A percentile compares a stretch with the other conserved stretches of the same genome.
phyloP scores from a whole-genome alignment of 1,140 invertebrate genomes.

The Penaeus indicus region DNA sequence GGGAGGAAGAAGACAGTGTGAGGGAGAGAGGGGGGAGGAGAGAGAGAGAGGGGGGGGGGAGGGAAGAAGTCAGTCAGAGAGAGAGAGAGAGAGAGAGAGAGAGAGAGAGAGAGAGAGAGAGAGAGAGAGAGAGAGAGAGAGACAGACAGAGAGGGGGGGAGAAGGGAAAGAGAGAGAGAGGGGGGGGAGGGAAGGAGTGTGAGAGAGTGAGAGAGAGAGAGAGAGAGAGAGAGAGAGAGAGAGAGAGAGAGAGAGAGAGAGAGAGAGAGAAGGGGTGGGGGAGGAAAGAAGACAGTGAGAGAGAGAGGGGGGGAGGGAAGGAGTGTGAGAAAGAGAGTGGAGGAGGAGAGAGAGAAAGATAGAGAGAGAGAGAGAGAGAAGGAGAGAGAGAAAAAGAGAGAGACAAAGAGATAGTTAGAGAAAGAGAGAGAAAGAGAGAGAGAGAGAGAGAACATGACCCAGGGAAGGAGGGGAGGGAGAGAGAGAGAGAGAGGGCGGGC shows the following conservation, averaged over 20 bases:
- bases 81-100: too few species aligned
- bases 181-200: background rate
- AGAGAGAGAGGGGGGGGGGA: too few species aligned
- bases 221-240: background rate
- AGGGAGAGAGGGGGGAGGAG: too few species aligned
- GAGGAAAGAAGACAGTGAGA: background rate
- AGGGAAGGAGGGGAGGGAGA: background rate
- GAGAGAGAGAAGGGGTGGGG: background rate
- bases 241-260: background rate
- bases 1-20: too few species aligned
- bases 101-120: too few species aligned
- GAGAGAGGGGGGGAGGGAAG: background rate
- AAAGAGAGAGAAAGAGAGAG: background rate
- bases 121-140: too few species aligned
- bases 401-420: background rate
- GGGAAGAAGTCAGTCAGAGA: too few species aligned
- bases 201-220: background rate
- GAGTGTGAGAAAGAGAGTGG: background rate
- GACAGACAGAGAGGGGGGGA: too few species aligned
- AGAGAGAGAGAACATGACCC: background rate
- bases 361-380: background rate
- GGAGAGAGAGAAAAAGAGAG: background rate
- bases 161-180: too few species aligned
- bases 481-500: too few species aligned
- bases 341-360: background rate